These are phyloP conservation scores for Mobula hypostoma DNA, from an alignment of 2,113 vertebrate genomes.

Conservation along the genomic window DNA sequence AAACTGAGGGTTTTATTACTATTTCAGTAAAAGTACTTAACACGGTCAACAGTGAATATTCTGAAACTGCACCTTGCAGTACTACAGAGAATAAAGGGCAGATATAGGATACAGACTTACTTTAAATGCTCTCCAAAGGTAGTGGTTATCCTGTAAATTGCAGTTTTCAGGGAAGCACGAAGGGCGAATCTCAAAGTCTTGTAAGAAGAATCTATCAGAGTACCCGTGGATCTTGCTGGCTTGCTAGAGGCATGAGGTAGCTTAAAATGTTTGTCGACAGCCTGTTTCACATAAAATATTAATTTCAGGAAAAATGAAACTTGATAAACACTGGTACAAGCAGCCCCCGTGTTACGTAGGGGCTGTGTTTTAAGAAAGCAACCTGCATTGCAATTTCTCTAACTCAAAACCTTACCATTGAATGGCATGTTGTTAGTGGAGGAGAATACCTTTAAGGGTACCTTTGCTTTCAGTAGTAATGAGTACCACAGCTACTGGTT, in stretches of 20 bases:
- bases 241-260: conserved; percentile 93
- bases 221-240: conserved; percentile 60
- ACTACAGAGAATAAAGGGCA: background rate
- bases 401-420: too few relatives aligned
- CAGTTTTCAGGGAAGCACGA: conserved; percentile 81
- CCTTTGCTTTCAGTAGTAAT: too few relatives aligned
- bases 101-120: conserved; percentile 57
- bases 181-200: conserved; percentile 89
- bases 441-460: too few relatives aligned
- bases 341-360: too few relatives aligned
- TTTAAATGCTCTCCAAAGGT: conserved; percentile 87
- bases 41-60: background rate
- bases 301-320: background rate
- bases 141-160: conserved; percentile 86
- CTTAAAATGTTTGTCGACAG: conserved; percentile 93
- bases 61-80: background rate
- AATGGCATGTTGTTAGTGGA: too few relatives aligned
- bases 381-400: too few relatives aligned
- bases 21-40: background rate
- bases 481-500: too few relatives aligned
- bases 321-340: too few relatives aligned
- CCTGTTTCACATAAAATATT: conserved; percentile 55
- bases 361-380: too few relatives aligned
- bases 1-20: background rate
- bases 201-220: conserved; percentile 76